Evolutionary conservation across 2,797 vertebrate genomes (phyloP).

Genomic region (Sebastes taczanowskii): DNA sequence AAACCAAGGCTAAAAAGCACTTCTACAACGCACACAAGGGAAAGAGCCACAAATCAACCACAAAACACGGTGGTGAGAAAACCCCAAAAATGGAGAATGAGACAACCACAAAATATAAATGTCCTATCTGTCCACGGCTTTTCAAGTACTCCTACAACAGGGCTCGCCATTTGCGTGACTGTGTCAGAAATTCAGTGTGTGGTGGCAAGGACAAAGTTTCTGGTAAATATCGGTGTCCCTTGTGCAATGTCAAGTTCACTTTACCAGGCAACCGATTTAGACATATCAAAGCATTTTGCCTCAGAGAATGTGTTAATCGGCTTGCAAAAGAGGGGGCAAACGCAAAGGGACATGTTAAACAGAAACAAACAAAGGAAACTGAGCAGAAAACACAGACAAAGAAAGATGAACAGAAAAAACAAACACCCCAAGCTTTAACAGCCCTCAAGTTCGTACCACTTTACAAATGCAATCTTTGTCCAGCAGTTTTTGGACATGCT

Average conservation of each 20-base stretch:
- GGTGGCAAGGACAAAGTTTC: conserved; percentile 61
- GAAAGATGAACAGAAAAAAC: conserved; percentile 9
- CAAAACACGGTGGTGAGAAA: conserved; percentile 44
- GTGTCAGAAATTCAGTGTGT: conserved; percentile 62
- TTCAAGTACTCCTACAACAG: conserved; percentile 82
- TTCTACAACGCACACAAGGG: conserved; percentile 39
- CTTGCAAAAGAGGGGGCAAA: conserved; percentile 38
- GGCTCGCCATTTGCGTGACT: conserved; percentile 79
- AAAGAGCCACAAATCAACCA: conserved; percentile 6
- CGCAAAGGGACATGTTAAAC: not conserved
- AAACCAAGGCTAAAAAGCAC: conserved; percentile 56
- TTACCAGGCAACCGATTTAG: conserved; percentile 69
- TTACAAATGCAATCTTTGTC: conserved; percentile 79
- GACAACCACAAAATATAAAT: conserved; percentile 62
- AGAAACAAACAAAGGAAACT: conserved; percentile 6
- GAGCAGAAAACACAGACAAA: conserved; percentile 11
- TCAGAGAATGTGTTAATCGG: conserved; percentile 61
- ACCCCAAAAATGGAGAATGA: conserved; percentile 22
- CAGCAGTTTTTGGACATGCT: conserved; percentile 70
- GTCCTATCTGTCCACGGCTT: conserved; percentile 78
- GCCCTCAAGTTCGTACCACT: not conserved
- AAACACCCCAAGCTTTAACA: not conserved
- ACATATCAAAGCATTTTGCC: conserved; percentile 76
- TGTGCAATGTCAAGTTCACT: conserved; percentile 76
- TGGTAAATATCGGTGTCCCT: conserved; percentile 75